Percentiles rank a stretch among this genome's conserved stretches.
Evolutionary conservation across 2,797 vertebrate genomes (phyloP).

Genomic region (Neosilurus hyrtlii): DNA sequence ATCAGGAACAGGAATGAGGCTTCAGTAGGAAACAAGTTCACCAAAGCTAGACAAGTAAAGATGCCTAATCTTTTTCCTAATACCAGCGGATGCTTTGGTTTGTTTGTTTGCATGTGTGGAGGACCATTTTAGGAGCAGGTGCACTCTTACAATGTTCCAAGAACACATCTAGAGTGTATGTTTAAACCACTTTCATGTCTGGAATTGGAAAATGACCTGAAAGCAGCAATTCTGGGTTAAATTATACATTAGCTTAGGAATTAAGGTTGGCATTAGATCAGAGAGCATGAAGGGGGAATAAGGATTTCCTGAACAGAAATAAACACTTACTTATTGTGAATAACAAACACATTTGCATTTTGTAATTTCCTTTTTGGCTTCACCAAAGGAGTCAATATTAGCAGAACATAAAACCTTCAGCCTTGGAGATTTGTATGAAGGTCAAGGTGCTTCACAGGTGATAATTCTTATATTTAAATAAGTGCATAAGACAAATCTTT

Average conservation of each 20-base stretch:
- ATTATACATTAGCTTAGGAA: not conserved
- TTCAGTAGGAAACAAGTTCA: not conserved
- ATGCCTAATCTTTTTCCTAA: not conserved
- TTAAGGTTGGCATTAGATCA: not conserved
- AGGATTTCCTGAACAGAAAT: constrained; percentile 63
- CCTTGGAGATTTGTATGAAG: constrained; percentile 31
- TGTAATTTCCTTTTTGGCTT: constrained; percentile 77
- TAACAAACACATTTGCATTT: constrained; percentile 78
- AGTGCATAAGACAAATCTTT: constrained; percentile 11
- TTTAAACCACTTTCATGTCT: not conserved
- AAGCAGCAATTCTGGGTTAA: not conserved
- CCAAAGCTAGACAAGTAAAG: not conserved
- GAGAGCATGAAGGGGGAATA: not conserved
- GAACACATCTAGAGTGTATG: not conserved
- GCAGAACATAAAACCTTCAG: constrained; percentile 71
- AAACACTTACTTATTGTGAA: constrained; percentile 70
- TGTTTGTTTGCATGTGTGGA: not conserved
- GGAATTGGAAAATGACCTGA: not conserved
- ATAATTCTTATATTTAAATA: constrained; percentile 39
- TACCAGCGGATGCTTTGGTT: not conserved
- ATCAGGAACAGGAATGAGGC: not conserved
- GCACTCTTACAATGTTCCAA: not conserved
- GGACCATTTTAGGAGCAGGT: not conserved
- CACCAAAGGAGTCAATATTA: constrained; percentile 74
- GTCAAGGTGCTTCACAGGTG: constrained; percentile 36